A percentile compares a stretch with the other conserved stretches of the same genome.
Evolutionary conservation across 1,140 invertebrate species (phyloP).

Genomic region (Nixonia krombeini): DNA sequence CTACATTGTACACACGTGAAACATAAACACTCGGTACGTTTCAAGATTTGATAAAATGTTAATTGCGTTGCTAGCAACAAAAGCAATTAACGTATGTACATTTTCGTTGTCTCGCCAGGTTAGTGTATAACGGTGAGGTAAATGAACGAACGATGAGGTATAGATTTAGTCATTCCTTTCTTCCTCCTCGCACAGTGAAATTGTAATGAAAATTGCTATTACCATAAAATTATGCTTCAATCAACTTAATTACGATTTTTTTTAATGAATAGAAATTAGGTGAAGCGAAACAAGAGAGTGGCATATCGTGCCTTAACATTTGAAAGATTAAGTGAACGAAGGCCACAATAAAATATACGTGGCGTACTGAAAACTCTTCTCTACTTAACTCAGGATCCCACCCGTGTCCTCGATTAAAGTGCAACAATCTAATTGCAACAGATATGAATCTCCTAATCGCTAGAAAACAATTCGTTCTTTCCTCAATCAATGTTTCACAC

Average conservation of each 20-base stretch:
- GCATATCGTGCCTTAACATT: constrained; percentile 3
- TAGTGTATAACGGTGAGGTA: no score
- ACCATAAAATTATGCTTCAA: constrained; percentile 7
- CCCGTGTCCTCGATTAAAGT: constrained; percentile 30
- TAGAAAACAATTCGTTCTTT: constrained; percentile 27
- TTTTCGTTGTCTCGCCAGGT: no score
- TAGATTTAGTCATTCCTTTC: no score
- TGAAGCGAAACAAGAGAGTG: constrained; percentile 14
- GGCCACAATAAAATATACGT: no score
- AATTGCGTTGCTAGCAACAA: no score
- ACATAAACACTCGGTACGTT: no score
- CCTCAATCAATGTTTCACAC: neutral
- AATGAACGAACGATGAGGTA: no score
- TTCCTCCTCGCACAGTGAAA: no score
- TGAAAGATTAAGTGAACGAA: constrained; percentile 23
- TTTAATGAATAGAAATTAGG: constrained; percentile 40
- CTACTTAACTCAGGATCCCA: constrained; percentile 27
- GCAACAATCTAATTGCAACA: constrained; percentile 39
- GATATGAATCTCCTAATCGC: constrained; percentile 43
- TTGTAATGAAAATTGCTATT: constrained; percentile 17
- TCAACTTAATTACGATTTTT: constrained; percentile 9
- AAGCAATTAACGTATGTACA: no score
- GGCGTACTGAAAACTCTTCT: constrained; percentile 33
- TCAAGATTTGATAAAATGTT: no score
- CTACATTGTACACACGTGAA: no score